Evolutionary conservation across 2,113 vertebrate species (phyloP), one percentile per base, ranked within the genome.

Genomic region (Nothoprocta perdicaria): DNA sequence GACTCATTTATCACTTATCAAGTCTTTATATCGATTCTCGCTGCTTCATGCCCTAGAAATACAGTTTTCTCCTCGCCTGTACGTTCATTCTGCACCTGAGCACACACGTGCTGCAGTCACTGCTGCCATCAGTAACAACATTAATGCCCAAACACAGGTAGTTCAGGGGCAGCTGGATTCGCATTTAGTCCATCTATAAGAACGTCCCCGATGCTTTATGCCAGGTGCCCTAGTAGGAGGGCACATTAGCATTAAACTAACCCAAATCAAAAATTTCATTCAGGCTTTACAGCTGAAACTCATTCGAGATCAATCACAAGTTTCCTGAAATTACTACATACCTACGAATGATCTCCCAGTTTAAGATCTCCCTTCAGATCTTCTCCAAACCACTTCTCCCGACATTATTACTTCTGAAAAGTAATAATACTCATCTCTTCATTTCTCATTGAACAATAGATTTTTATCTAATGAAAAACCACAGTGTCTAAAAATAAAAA

Each of bases 131-230:
- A 0, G 6, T 3, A 74, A 22, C 27, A 71, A 55, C 5, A 7
- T 31, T 57, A 17, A 40, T 2, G 2, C 27, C 35, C 14, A 17
- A 8, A 14, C 9, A 11, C 1, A 0, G 0, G 15, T 9, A 26
- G 12, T 33, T 4, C 40, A 23, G 16, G 38, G 50, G 55, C 11
- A 63, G 15, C 1, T 1, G 13, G 53, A 17, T 29, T 29, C 15
- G 15, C 27, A 55, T 55, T 31, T 55, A 55, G 27, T 29, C 53
- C 9, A 29, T 55, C 53, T 9, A 55, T 55, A 55, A 29, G 29
- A 14, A 3, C 4, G 43, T 1, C 16, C 58, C 11, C 1, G 12
- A 40, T 15, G 38, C 7, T 1, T 38, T 16, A 38, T 0, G 0
- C 33, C 24, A 24, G 6, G 38, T 29, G 7, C 4, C 12, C 12